Conservation (phyloP, 2,113 vertebrate genomes). For the Dasyornis broadbenti region DNA sequence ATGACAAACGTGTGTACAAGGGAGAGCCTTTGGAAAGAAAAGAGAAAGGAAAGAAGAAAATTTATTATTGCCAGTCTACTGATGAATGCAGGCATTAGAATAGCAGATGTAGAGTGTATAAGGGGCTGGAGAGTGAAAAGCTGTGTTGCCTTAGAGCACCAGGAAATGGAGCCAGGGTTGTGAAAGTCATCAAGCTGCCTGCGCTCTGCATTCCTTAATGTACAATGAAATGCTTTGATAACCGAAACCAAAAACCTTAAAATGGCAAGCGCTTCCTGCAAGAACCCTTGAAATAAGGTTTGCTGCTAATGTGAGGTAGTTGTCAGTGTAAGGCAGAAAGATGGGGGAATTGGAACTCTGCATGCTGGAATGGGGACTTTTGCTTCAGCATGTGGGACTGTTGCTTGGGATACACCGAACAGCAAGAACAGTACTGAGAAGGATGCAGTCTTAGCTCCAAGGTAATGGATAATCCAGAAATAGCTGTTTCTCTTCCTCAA, state of each 20-base stretch:
- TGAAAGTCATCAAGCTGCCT: constrained; percentile 68
- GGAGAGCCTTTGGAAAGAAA: constrained; percentile 13
- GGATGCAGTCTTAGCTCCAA: neutral
- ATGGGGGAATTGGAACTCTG: neutral
- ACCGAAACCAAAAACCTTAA: neutral
- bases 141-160: constrained; percentile 67
- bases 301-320: neutral
- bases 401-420: neutral
- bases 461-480: constrained; percentile 63
- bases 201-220: constrained; percentile 49
- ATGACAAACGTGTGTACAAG: constrained; percentile 17
- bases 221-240: constrained; percentile 68
- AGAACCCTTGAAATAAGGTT: constrained; percentile 15
- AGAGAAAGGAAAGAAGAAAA: constrained; percentile 54
- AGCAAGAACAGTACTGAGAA: constrained; percentile 14
- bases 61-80: constrained; percentile 66
- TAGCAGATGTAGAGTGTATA: constrained; percentile 67
- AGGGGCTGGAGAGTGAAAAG: constrained; percentile 59
- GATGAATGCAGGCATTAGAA: constrained; percentile 75
- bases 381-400: neutral
- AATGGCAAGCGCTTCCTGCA: constrained; percentile 33
- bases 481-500: constrained; percentile 34
- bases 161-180: constrained; percentile 70
- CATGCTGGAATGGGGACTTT: neutral
- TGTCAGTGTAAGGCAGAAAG: neutral